A percentile compares a stretch with the other conserved stretches of the same genome.
phyloP scores from a whole-genome alignment of 2,797 vertebrate genomes.

The Sphenodon punctatus region DNA sequence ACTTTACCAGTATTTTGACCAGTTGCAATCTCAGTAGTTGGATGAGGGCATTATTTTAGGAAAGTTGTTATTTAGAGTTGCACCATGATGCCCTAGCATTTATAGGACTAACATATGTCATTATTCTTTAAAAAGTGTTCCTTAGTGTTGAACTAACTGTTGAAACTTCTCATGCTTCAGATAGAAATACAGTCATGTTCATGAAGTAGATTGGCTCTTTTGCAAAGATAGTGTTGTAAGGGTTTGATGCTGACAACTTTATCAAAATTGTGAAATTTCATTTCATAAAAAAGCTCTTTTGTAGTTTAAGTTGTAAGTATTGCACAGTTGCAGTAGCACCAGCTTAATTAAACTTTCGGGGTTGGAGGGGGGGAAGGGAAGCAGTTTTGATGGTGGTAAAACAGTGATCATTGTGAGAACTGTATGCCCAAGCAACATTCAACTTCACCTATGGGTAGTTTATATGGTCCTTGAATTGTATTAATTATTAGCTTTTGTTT shows the following conservation, averaged over 20 bases:
- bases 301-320: constrained; percentile 25
- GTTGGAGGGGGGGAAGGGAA: too few species aligned
- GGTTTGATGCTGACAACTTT: constrained; percentile 14
- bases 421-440: too few species aligned
- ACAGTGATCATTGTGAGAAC: too few species aligned
- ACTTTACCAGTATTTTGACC: constrained; percentile 50
- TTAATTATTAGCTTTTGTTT: too few species aligned
- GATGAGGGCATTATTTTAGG: constrained; percentile 34
- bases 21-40: constrained; percentile 44
- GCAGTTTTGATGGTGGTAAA: too few species aligned
- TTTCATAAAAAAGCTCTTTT: constrained; percentile 5
- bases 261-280: constrained; percentile 33
- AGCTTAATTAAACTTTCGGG: too few species aligned
- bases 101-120: neutral
- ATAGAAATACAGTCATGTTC: constrained; percentile 21
- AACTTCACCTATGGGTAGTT: too few species aligned
- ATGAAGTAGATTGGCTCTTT: neutral
- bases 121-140: neutral
- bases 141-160: constrained; percentile 11
- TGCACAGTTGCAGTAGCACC: too few species aligned
- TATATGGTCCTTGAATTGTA: too few species aligned
- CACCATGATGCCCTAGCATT: neutral
- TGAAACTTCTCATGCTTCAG: constrained; percentile 18
- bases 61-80: constrained; percentile 39
- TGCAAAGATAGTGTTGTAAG: constrained; percentile 1